Conservation (phyloP, 2,888 invertebrate genomes). For the Choristoneura rosaceana region DNA sequence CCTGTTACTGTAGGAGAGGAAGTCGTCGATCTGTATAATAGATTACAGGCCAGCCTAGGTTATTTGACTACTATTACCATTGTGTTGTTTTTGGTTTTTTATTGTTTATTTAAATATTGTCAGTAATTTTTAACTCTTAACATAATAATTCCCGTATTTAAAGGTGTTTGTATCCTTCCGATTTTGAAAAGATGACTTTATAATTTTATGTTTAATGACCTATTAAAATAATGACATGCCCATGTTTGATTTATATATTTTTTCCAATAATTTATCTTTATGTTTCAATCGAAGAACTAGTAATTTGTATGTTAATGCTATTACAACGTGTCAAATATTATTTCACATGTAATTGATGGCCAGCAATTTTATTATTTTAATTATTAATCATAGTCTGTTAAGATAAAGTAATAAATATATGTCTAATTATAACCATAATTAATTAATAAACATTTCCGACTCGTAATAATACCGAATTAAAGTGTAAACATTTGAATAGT, state of each 20-base stretch:
- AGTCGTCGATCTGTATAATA: conserved; percentile 23
- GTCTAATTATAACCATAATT: conserved; percentile 52
- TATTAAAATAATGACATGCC: conserved; percentile 1
- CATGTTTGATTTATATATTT: conserved; percentile 10
- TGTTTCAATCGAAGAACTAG: conserved; percentile 19
- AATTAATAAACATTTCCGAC: conserved; percentile 51
- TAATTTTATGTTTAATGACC: conserved; percentile 14
- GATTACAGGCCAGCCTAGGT: conserved; percentile 12
- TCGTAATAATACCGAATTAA: conserved; percentile 50
- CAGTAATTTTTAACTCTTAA: not conserved
- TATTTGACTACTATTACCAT: not conserved
- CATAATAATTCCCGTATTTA: conserved; percentile 13
- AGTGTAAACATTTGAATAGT: conserved; percentile 45
- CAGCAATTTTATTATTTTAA: conserved; percentile 64
- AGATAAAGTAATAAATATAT: conserved; percentile 52
- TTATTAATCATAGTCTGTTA: conserved; percentile 57
- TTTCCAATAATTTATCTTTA: conserved; percentile 27
- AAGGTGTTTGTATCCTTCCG: conserved; percentile 2
- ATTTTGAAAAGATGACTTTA: not conserved
- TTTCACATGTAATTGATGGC: conserved; percentile 61
- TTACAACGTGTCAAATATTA: conserved; percentile 44
- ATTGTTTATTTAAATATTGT: conserved; percentile 2
- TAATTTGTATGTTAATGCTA: conserved; percentile 27
- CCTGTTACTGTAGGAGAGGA: not conserved
- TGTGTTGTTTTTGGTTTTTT: conserved; percentile 12